Evolutionary conservation across 2,113 vertebrate genomes (phyloP).

Genomic region (Amphilophus citrinellus): DNA sequence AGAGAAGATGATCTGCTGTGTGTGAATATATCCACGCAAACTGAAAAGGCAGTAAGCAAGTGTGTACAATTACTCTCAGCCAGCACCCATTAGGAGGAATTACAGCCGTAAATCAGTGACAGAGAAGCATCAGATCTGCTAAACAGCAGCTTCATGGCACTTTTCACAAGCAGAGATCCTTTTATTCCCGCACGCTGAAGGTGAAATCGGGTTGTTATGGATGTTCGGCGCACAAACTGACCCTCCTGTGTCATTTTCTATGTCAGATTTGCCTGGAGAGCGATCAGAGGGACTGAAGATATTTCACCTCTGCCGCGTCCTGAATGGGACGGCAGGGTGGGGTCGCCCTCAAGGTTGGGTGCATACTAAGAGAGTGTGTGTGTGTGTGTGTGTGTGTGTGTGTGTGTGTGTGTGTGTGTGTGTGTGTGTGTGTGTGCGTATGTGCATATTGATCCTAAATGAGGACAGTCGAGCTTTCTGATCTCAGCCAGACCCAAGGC

Average conservation of each 20-base stretch:
- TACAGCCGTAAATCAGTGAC: background rate
- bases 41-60: background rate
- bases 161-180: background rate
- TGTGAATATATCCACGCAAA: background rate
- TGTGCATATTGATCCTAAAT: slow-evolving; percentile 89
- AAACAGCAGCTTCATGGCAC: background rate
- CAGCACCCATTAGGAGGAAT: slow-evolving; percentile 7
- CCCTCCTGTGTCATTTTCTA: background rate
- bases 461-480: slow-evolving; percentile 88
- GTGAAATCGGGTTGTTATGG: background rate
- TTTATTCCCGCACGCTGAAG: background rate
- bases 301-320: background rate
- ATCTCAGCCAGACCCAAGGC: slow-evolving; percentile 87
- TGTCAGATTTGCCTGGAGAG: background rate
- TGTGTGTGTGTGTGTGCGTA: slow-evolving; percentile 14
- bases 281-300: background rate
- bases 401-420: slow-evolving; percentile 1
- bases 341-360: background rate
- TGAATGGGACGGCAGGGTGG: background rate
- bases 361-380: background rate
- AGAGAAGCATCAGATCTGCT: background rate
- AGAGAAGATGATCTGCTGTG: background rate
- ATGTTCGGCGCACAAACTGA: background rate
- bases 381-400: slow-evolving; percentile 11
- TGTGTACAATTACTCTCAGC: slow-evolving; percentile 15